Evolutionary conservation across 1,140 invertebrate genomes (phyloP).

Genomic region (Mylabris phalerata): DNA sequence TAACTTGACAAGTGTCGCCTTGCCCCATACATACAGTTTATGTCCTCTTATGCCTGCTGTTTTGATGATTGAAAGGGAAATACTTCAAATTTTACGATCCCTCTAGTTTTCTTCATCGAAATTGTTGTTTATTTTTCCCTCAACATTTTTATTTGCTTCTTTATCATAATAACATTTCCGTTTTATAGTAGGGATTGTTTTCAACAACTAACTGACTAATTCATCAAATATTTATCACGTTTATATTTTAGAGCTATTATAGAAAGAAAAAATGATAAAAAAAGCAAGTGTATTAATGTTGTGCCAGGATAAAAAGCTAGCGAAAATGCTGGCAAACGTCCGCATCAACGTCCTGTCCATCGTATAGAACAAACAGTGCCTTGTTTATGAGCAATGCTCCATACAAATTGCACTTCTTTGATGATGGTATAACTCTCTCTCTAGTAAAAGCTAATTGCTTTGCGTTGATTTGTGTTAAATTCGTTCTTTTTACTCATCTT

Average conservation of each 20-base stretch:
- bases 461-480: background rate
- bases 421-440: slow-evolving; percentile 29
- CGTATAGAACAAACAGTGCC: slow-evolving; percentile 10
- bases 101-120: no score
- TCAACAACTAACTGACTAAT: no score
- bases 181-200: no score
- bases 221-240: no score
- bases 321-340: slow-evolving; percentile 23
- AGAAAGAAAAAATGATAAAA: no score
- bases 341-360: slow-evolving; percentile 23
- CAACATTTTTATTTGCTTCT: no score
- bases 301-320: background rate
- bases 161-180: no score
- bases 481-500: no score
- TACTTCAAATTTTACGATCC: slow-evolving; percentile 8
- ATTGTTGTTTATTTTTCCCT: no score
- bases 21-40: background rate
- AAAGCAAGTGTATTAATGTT: no score
- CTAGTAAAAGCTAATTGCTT: slow-evolving; percentile 28
- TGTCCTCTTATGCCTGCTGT: slow-evolving; percentile 8
- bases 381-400: slow-evolving; percentile 33
- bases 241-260: no score
- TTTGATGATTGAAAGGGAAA: slow-evolving; percentile 17
- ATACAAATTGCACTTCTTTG: slow-evolving; percentile 38
- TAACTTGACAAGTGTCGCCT: slow-evolving; percentile 16